Percentiles rank a stretch among this genome's conserved stretches.
Evolutionary conservation across 2,888 invertebrate species (phyloP).

Genomic region (Eutolmus rufibarbis): DNA sequence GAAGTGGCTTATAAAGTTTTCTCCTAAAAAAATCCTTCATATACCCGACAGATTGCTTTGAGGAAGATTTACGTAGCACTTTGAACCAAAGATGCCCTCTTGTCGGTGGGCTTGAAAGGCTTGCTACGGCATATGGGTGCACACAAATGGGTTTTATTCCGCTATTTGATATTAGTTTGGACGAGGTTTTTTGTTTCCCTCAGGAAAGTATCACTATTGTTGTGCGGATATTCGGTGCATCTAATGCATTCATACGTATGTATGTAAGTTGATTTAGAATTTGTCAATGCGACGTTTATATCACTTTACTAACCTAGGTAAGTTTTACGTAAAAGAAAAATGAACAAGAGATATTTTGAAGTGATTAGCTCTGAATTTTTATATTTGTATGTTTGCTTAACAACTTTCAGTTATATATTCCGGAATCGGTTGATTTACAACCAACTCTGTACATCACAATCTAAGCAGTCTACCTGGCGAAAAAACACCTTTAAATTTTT

Average conservation of each 20-base stretch:
- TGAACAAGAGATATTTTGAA: too few relatives aligned
- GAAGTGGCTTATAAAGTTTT: neutral
- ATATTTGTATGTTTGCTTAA: too few relatives aligned
- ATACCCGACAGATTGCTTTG: neutral
- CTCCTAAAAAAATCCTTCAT: neutral
- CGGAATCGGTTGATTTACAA: too few relatives aligned
- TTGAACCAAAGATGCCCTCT: neutral
- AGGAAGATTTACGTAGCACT: neutral
- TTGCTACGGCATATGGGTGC: neutral
- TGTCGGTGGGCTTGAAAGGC: neutral
- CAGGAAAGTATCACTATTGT: neutral
- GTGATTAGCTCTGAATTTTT: too few relatives aligned
- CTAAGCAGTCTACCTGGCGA: too few relatives aligned
- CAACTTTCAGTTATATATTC: too few relatives aligned
- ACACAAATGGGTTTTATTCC: neutral
- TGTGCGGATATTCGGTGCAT: neutral
- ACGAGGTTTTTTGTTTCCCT: neutral
- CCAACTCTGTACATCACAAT: too few relatives aligned
- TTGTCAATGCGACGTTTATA: too few relatives aligned
- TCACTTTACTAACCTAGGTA: too few relatives aligned
- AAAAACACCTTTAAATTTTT: too few relatives aligned
- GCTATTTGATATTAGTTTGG: neutral
- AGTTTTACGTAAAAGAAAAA: too few relatives aligned
- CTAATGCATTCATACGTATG: too few relatives aligned
- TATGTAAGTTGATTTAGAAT: neutral